phyloP scores from a whole-genome alignment of 2,797 vertebrate genomes.

The Helostoma temminkii region DNA sequence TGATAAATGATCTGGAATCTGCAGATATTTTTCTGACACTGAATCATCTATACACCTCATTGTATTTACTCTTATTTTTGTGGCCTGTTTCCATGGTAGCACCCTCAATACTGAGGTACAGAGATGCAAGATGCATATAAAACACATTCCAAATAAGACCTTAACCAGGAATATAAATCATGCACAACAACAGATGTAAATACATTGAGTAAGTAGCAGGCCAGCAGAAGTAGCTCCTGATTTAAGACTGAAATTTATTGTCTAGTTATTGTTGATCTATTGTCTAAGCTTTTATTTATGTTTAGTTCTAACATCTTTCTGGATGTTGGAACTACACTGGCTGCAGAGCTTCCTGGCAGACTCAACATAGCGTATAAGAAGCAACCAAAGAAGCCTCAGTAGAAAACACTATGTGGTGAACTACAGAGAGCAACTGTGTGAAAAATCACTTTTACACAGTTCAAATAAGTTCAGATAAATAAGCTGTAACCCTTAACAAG shows the following conservation, averaged over 20 bases:
- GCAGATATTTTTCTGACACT: constrained; percentile 19
- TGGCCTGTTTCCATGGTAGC: constrained; percentile 48
- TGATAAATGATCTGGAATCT: constrained; percentile 13
- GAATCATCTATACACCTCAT: constrained; percentile 26
- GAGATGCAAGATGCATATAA: constrained; percentile 32
- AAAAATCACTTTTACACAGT: constrained; percentile 6
- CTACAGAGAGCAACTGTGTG: background rate
- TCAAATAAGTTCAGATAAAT: constrained; percentile 17
- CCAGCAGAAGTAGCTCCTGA: constrained; percentile 9
- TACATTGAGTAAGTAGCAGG: constrained; percentile 28
- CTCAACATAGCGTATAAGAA: background rate
- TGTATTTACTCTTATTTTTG: constrained; percentile 29
- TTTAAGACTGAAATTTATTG: constrained; percentile 19
- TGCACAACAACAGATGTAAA: constrained; percentile 20
- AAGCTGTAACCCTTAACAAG: constrained; percentile 2
- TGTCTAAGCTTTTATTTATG: background rate
- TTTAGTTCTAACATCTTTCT: constrained; percentile 2
- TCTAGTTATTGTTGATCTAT: constrained; percentile 22
- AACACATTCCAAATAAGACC: constrained; percentile 34
- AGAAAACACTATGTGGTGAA: constrained; percentile 1
- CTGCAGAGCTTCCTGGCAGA: background rate
- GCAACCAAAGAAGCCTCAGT: background rate
- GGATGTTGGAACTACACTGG: background rate
- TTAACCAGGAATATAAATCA: constrained; percentile 49
- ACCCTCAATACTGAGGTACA: background rate